Conservation (phyloP, 2,888 invertebrate genomes). For the Ochropacha duplaris region DNA sequence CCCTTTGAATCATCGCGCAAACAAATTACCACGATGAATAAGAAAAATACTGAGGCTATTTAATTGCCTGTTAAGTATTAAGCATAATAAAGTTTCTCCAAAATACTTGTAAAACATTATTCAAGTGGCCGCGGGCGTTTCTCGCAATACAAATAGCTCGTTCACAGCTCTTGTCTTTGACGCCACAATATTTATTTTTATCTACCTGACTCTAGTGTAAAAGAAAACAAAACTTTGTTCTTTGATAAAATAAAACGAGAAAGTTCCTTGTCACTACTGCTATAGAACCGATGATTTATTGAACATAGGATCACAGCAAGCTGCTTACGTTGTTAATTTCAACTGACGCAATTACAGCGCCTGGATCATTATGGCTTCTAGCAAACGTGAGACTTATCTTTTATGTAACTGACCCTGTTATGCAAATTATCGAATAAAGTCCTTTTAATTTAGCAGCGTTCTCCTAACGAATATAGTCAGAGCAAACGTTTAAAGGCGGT, state of each 20-base stretch:
- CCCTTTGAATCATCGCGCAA: constrained; percentile 30
- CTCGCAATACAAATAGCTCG: constrained; percentile 33
- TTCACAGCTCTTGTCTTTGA: constrained; percentile 40
- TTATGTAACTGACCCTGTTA: constrained; percentile 32
- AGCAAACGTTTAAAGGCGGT: constrained; percentile 60
- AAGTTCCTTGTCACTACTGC: constrained; percentile 17
- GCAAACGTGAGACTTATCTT: background rate
- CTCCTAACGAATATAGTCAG: constrained; percentile 58
- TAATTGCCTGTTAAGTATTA: constrained; percentile 52
- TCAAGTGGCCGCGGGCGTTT: constrained; percentile 37
- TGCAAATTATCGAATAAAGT: constrained; percentile 43
- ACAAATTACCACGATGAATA: constrained; percentile 41
- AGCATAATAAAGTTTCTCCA: constrained; percentile 50
- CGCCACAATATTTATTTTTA: constrained; percentile 36
- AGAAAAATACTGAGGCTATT: constrained; percentile 38
- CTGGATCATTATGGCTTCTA: constrained; percentile 31
- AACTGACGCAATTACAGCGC: constrained; percentile 30
- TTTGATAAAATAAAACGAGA: too few relatives aligned
- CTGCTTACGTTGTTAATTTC: constrained; percentile 20
- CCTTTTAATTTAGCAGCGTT: constrained; percentile 56
- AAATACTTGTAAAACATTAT: constrained; percentile 58
- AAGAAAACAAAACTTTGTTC: too few relatives aligned
- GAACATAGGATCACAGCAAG: constrained; percentile 29
- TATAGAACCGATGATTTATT: constrained; percentile 35
- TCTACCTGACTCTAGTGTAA: constrained; percentile 24